Evolutionary conservation across 1,140 invertebrate species (phyloP), one percentile per base, ranked within the genome.

Genomic region (Drosophila leontia): DNA sequence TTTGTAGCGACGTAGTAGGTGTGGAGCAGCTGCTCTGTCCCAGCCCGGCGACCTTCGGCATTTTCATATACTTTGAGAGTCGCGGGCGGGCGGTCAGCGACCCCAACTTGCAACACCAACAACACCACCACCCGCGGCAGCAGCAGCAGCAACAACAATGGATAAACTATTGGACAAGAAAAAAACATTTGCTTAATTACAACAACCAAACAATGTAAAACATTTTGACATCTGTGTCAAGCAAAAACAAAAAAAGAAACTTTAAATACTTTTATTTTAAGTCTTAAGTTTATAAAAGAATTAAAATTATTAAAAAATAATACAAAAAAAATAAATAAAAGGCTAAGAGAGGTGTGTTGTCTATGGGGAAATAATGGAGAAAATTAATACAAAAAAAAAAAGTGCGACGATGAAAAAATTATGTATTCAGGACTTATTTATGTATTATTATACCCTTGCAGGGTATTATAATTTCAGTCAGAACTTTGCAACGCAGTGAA

Each of bases 201-300:
- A 75, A 78, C 72, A 91, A 79, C 74, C 78, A 79, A 83, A 87
- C 60, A 87, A 91, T 91, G 86, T 91, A 83, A 91, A 91, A 91
- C 86, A 91, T 91, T 91, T 91, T 91, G 87, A 72, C 86, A 87
- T 87, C 82, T 91, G 84, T 88, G 84, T 91, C 87, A 77, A 91
- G 79, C 86, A 91, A 90, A 91, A 87, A 83, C 69, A 82, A 78
- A 72, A 83, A 67, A 80, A 80, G 47, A 62, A 87, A 83, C 78
- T 90, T 88, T 85, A 90, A 91, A 91, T 91, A 91, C 75, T 91
- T 91, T 91, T 91, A 91, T 91, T 91, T 91, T 91, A 91, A 91
- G 91, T 82, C 91, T 91, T 91, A 91, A 91, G 91, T 91, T 91
- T 91, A 91, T 91, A 91, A 91, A 91, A 91, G 90, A 91, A 91